phyloP scores from a whole-genome alignment of 2,113 vertebrate genomes.

The Tragelaphus imberbis region DNA sequence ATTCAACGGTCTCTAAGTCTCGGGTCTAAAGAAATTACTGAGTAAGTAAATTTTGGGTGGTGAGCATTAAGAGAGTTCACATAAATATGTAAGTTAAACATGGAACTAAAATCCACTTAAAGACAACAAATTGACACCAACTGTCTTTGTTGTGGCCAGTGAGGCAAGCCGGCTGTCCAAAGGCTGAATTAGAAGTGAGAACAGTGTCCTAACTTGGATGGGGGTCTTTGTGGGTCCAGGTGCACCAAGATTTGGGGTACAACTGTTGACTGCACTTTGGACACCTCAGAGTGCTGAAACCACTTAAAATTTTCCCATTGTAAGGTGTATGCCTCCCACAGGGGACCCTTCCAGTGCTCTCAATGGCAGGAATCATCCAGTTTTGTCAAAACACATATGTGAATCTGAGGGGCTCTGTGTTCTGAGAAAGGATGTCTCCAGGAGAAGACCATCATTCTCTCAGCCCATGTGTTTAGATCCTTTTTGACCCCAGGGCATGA shows the following conservation, averaged over 20 bases:
- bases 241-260: neutral
- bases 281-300: neutral
- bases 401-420: neutral
- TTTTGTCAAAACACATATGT: neutral
- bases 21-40: neutral
- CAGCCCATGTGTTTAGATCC: neutral
- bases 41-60: neutral
- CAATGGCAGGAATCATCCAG: neutral
- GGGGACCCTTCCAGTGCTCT: neutral
- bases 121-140: neutral
- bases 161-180: neutral
- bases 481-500: neutral
- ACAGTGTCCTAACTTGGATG: too few relatives aligned
- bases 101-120: neutral
- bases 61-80: neutral
- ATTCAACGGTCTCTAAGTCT: neutral
- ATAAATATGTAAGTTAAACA: neutral
- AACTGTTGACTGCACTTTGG: neutral
- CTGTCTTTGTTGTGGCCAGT: neutral
- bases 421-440: neutral
- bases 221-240: neutral
- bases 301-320: conserved; percentile 19
- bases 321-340: neutral
- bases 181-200: neutral
- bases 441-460: neutral